These are phyloP conservation scores for Speoplatyrhinus poulsoni DNA, from an alignment of 2,113 vertebrate species.

Conservation along the genomic window DNA sequence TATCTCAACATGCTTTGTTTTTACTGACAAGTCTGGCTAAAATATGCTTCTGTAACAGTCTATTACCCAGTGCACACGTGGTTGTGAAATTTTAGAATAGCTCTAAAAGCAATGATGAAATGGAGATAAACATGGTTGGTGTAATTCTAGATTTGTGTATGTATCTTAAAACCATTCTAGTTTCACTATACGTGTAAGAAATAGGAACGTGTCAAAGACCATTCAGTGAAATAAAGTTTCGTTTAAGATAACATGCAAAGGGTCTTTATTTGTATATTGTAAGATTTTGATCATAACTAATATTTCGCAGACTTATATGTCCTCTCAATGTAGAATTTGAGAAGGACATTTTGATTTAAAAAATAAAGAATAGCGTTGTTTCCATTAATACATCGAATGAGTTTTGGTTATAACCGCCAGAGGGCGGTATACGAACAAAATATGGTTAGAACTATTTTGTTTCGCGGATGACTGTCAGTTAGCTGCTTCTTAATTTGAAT, in stretches of 20 bases:
- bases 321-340: neutral
- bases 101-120: conserved; percentile 87
- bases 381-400: neutral
- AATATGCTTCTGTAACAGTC: conserved; percentile 97
- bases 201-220: conserved; percentile 96
- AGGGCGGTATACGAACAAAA: neutral
- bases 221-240: conserved; percentile 96
- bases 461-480: conserved; percentile 44
- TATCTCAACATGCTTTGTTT: conserved; percentile 94
- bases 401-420: neutral
- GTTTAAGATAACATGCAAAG: conserved; percentile 73
- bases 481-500: neutral
- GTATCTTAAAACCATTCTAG: conserved; percentile 95
- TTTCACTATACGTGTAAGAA: conserved; percentile 93
- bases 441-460: conserved; percentile 59
- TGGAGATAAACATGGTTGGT: conserved; percentile 89
- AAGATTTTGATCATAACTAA: neutral
- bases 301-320: neutral
- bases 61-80: conserved; percentile 95
- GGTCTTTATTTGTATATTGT: conserved; percentile 48
- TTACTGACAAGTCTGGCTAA: conserved; percentile 97
- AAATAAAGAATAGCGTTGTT: neutral
- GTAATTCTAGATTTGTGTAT: conserved; percentile 95
- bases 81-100: conserved; percentile 97
- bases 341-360: neutral